Evolutionary conservation across 2,888 invertebrate species (phyloP).

Genomic region (Ichneumoninae sp.): DNA sequence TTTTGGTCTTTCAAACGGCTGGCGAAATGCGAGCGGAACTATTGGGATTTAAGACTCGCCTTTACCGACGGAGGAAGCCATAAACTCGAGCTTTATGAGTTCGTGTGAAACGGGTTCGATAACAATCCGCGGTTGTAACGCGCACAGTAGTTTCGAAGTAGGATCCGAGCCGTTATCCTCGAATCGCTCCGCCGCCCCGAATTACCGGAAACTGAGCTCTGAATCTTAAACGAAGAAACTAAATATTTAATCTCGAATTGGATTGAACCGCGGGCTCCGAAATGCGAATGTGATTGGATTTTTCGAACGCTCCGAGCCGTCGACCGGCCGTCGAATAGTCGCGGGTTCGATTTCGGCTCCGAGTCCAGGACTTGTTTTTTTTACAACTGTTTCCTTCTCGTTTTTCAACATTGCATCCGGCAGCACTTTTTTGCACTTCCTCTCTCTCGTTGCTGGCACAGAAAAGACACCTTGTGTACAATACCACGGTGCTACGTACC

Average conservation of each 20-base stretch:
- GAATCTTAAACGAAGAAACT: background rate
- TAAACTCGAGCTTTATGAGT: background rate
- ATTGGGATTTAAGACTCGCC: background rate
- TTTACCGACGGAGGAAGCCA: background rate
- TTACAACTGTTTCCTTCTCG: background rate
- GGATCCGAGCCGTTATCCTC: background rate
- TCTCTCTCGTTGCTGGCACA: background rate
- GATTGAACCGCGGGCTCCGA: background rate
- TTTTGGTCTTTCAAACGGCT: no score
- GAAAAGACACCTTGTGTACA: background rate
- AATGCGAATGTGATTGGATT: background rate
- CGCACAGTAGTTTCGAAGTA: no score
- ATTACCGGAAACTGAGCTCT: no score
- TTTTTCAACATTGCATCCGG: background rate
- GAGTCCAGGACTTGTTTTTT: background rate
- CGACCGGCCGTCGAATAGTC: background rate
- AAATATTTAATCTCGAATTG: background rate
- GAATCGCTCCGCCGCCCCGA: background rate
- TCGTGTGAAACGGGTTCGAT: background rate
- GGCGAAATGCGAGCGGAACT: no score
- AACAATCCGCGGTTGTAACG: background rate
- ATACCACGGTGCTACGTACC: background rate
- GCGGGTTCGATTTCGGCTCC: background rate
- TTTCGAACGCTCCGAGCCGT: background rate
- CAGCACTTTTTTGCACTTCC: background rate